These are phyloP conservation scores for Scyliorhinus canicula DNA, from an alignment of 2,797 vertebrate genomes.

Conservation along the genomic window DNA sequence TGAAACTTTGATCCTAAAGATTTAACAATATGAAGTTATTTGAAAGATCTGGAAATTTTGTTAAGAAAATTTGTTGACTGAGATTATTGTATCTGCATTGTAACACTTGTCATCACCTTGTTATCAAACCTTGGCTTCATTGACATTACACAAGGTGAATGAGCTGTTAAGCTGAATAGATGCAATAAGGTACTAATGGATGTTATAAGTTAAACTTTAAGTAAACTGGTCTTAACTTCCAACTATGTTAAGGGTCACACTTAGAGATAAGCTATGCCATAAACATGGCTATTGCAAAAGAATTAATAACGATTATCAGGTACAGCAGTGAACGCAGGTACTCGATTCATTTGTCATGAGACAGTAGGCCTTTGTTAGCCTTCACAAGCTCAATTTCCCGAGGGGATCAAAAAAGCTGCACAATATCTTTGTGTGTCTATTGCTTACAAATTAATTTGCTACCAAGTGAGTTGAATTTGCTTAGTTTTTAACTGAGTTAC, in stretches of 20 bases:
- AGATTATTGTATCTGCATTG: background rate
- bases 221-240: slow-evolving; percentile 1
- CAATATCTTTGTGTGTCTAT: background rate
- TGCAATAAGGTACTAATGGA: slow-evolving; percentile 18
- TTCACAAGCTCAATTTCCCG: background rate
- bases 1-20: background rate
- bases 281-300: slow-evolving; percentile 20
- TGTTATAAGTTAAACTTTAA: slow-evolving; percentile 14
- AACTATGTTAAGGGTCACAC: background rate
- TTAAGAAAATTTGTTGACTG: background rate
- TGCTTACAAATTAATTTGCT: background rate
- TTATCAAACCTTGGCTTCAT: slow-evolving; percentile 18
- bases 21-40: background rate
- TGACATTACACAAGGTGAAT: background rate
- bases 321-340: background rate
- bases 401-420: background rate
- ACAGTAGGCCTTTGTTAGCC: background rate
- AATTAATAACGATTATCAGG: slow-evolving; percentile 14
- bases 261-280: slow-evolving; percentile 1
- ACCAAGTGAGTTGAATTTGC: background rate
- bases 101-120: background rate
- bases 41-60: slow-evolving; percentile 10
- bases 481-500: background rate
- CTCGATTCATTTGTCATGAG: background rate
- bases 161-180: background rate